Base-by-base conservation (phyloP, 2,888 invertebrate genomes). In the Arge pagana region DNA sequence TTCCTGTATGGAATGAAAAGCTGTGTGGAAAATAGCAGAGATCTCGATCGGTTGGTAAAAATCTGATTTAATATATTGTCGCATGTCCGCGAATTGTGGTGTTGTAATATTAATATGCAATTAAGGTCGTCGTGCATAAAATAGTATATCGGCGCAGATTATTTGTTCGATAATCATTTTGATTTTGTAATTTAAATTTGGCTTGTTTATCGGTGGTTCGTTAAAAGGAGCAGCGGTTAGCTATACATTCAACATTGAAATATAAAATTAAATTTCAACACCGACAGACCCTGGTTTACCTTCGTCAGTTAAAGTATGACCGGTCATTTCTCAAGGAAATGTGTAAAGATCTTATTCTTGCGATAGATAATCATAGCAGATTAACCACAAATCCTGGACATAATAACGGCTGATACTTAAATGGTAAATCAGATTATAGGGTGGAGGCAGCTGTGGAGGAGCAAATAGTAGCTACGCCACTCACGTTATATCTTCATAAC, bases 401-500 rank as follows among this genome's bases (percentile, higher is more conserved):
- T 61, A 62, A 64, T 58, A 58, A 66, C 58, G 59, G 60, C 51
- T 63, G 63, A 63, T 56, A 64, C 56, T 64, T 61, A 63, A 66
- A 63, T 56, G 61, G 62, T 62, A 62, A 67, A 62, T 67, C 64
- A 61, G 63, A 69, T 63, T 63, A 62, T 64, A 60, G 66, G 61
- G 61, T 61, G 63, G 61, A 57, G 60, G 60, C 57, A 56, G 61
- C 62, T 66, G 59, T 51, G 61, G 61, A 55, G 62, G 59, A 66
- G 61, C 56, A 54, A 58, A 59, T 54, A 64, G 65, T 61, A 63
- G 63, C 58, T 66, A 70, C 58, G 63, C 62, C 65, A 65, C 58
- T 59, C 60, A 62, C 62, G 60, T 67, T 54, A 59, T 63, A 66
- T 73, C 76, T 67, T 76, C 74, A 74, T 66, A 74, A 70, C 68